These are phyloP conservation scores for Agrotis ipsilon DNA, from an alignment of 2,888 invertebrate species.

Conservation along the genomic window DNA sequence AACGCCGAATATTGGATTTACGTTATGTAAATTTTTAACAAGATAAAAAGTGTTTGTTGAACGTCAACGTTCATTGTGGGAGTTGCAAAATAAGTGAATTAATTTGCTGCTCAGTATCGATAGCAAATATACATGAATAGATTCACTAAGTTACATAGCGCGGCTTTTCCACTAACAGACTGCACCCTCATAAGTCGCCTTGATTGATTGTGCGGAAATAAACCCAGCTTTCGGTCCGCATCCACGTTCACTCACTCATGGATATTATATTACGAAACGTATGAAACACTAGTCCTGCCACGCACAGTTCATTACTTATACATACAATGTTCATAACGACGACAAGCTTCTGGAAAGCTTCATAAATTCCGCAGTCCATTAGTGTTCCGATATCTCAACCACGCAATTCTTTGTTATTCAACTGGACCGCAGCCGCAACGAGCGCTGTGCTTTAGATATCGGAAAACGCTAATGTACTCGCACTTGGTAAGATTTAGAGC, in stretches of 20 bases:
- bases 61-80: constrained; percentile 75
- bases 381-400: constrained; percentile 85
- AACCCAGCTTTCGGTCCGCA: constrained; percentile 75
- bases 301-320: constrained; percentile 56
- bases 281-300: constrained; percentile 52
- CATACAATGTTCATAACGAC: constrained; percentile 65
- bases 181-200: constrained; percentile 82
- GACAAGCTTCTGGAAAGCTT: constrained; percentile 77
- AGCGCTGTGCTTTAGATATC: constrained; percentile 87
- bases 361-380: constrained; percentile 86
- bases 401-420: constrained; percentile 89
- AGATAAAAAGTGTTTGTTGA: constrained; percentile 82
- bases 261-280: constrained; percentile 56
- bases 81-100: constrained; percentile 76
- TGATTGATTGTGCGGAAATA: constrained; percentile 88
- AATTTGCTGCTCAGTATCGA: constrained; percentile 71
- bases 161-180: constrained; percentile 77
- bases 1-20: constrained; percentile 81
- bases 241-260: constrained; percentile 68
- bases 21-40: constrained; percentile 83
- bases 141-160: constrained; percentile 77
- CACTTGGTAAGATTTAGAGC: constrained; percentile 84
- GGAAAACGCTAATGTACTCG: constrained; percentile 88
- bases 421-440: constrained; percentile 81
- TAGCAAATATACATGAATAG: constrained; percentile 75